Base-by-base conservation (phyloP, 2,113 vertebrate species). In the Oreochromis tanganicae region DNA sequence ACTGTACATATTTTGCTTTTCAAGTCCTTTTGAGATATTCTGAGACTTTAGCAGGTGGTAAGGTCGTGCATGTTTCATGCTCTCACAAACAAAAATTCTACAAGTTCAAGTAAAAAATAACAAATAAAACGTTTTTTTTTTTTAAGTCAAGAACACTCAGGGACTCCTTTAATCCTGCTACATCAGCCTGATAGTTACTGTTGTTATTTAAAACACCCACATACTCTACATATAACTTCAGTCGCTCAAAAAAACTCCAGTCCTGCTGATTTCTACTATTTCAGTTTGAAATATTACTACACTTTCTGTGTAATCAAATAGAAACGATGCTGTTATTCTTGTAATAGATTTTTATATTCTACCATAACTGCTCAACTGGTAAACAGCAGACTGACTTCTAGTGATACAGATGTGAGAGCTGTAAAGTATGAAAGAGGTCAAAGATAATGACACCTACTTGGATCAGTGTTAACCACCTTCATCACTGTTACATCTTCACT, bases 391-490 rank as follows among this genome's bases (percentile, higher is more conserved):
- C 19, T 36, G 4, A 21, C 13, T n/a, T 54, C n/a, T 56, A 4
- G 24, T 43, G 24, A 55, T 17, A 61, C 43, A 75, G 38, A 66
- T 50, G 11, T 34, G 5, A 9, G 14, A 19, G 46, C 9, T 29
- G 24, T 27, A 7, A 61, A 71, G 36, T 63, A 32, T 5, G 36
- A 55, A 59, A 0, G 57, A 12, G 38, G 12, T 8, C 16, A 34
- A 4, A 21, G 8, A 55, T 0, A 6, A 16, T 4, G 24, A 21
- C 36, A 93, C 96, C 86, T 95, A 99, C 98, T 98, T 91, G 98
- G 98, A 86, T 99, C 98, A 2, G 97, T 99, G 95, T 99, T 99
- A 19, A 97, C 92, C 43, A 99, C 97, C 11, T 66, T 84, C 89
- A 97, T 97, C 79, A 87, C 91, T 48, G 73, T 87, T 11, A 98